Conservation (phyloP, 2,888 invertebrate species). For the Bruchidius siliquastri region DNA sequence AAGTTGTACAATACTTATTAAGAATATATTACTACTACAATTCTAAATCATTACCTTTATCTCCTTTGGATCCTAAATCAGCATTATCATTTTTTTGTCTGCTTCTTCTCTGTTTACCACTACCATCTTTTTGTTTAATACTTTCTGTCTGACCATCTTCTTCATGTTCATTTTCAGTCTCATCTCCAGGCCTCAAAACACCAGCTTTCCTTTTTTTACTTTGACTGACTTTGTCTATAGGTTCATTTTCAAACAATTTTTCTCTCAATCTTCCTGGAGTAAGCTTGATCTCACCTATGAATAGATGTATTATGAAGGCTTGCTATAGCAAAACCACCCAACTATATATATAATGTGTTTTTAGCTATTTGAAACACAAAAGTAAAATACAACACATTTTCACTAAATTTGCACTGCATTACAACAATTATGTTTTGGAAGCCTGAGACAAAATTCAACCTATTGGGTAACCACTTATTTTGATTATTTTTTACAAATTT, state of each 20-base stretch:
- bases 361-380: too few species aligned
- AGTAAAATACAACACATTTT: too few species aligned
- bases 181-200: slow-evolving; percentile 14
- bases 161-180: slow-evolving; percentile 12
- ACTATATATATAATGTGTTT: too few species aligned
- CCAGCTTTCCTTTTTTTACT: slow-evolving; percentile 18
- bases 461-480: too few species aligned
- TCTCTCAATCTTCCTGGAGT: neutral
- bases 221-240: neutral
- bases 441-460: too few species aligned
- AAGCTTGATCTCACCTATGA: neutral
- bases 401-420: too few species aligned
- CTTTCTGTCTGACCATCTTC: slow-evolving; percentile 6
- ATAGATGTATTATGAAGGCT: neutral
- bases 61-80: neutral
- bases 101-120: slow-evolving; percentile 6
- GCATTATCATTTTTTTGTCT: neutral
- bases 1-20: too few species aligned
- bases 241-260: neutral
- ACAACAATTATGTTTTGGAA: too few species aligned
- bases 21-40: neutral
- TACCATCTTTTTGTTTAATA: slow-evolving; percentile 2
- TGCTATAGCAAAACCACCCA: neutral
- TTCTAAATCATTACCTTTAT: too few species aligned
- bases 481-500: too few species aligned